Evolutionary conservation across 1,140 invertebrate species (phyloP).

Genomic region (Archivesica marissinica): DNA sequence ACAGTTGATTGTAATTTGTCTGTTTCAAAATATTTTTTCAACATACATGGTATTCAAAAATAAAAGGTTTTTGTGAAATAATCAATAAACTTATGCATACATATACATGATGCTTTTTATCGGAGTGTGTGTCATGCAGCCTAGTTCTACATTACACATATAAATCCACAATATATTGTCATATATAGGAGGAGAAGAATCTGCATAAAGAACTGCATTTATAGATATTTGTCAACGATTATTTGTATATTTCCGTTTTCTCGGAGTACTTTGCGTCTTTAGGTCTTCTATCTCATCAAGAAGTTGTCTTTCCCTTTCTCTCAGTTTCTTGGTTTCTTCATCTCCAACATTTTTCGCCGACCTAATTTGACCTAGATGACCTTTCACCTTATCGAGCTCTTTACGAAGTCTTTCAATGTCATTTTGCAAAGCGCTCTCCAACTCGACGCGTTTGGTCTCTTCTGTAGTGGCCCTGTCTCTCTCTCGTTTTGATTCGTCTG

Average conservation of each 20-base stretch:
- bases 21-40: too few relatives aligned
- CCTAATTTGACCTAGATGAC: constrained; percentile 69
- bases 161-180: too few relatives aligned
- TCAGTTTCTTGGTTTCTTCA: constrained; percentile 71
- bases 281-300: constrained; percentile 67
- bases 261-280: constrained; percentile 54
- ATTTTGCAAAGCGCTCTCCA: constrained; percentile 63
- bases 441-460: constrained; percentile 66
- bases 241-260: constrained; percentile 41
- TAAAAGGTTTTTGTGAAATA: too few relatives aligned
- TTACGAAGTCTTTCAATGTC: constrained; percentile 66
- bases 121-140: too few relatives aligned
- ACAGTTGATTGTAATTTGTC: too few relatives aligned
- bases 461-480: constrained; percentile 62
- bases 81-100: too few relatives aligned
- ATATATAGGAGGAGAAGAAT: too few relatives aligned
- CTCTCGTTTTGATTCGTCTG: constrained; percentile 66
- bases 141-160: too few relatives aligned
- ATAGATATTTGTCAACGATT: constrained; percentile 9
- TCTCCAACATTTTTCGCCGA: constrained; percentile 73
- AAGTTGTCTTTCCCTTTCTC: constrained; percentile 65
- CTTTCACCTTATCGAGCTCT: constrained; percentile 71
- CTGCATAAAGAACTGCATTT: too few relatives aligned
- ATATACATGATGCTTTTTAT: too few relatives aligned
- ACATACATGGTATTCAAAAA: too few relatives aligned